Conservation (phyloP, 2,113 vertebrate species). For the Protobothrops flavoviridis region DNA sequence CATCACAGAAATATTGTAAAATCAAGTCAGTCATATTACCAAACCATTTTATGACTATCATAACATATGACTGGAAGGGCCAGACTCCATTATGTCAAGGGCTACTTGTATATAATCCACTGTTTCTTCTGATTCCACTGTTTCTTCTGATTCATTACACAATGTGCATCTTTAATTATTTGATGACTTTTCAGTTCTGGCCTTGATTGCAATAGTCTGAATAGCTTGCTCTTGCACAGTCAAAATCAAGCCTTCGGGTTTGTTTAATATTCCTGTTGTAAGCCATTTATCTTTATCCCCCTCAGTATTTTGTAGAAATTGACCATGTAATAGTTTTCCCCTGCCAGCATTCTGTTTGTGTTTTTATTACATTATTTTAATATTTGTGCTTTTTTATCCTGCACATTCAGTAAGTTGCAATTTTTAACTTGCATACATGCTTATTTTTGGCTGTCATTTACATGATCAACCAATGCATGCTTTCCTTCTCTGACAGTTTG, state of each 20-base stretch:
- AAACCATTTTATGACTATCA: neutral
- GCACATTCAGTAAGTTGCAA: neutral
- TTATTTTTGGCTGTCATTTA: neutral
- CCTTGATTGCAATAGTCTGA: neutral
- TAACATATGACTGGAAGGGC: neutral
- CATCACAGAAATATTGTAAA: neutral
- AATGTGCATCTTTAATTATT: neutral
- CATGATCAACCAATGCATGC: neutral
- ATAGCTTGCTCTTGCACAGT: neutral
- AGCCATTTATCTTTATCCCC: neutral
- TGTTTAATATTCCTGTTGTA: neutral
- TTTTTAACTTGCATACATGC: neutral
- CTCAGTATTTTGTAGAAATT: neutral
- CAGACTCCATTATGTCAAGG: neutral
- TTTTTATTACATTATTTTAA: neutral
- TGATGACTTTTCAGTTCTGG: neutral
- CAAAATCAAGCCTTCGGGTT: neutral
- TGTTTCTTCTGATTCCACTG: neutral
- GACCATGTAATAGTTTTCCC: neutral
- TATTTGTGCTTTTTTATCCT: neutral
- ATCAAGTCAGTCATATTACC: neutral
- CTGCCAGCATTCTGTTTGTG: neutral
- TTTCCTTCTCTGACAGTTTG: neutral
- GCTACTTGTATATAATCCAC: no score
- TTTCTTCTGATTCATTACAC: neutral